These are phyloP conservation scores for Mormyrus iriodes DNA, from an alignment of 2,113 vertebrate species.

Conservation along the genomic window DNA sequence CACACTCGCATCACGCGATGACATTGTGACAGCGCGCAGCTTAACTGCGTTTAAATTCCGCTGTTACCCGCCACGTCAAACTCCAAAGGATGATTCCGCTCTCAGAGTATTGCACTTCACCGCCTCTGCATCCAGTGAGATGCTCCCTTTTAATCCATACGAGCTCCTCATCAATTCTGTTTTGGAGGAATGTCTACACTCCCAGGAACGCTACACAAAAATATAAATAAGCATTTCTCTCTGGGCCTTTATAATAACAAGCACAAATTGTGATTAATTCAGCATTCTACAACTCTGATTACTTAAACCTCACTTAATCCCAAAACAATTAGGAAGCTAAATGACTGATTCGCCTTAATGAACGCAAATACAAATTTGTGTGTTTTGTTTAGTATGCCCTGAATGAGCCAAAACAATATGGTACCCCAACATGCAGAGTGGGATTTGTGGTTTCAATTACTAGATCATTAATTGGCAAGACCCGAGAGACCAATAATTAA, in stretches of 20 bases:
- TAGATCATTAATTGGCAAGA: not conserved
- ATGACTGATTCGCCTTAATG: not conserved
- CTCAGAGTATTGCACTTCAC: not conserved
- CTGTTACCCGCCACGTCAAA: not conserved
- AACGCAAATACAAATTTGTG: not conserved
- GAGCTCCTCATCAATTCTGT: not conserved
- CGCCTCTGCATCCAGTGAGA: not conserved
- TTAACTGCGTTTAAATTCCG: not conserved
- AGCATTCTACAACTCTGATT: conserved; percentile 1
- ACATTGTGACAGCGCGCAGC: not conserved
- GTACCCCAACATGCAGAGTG: not conserved
- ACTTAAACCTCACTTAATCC: not conserved
- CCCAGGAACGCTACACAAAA: not conserved
- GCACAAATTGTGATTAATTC: not conserved
- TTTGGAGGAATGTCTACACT: not conserved
- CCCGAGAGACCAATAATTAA: not conserved
- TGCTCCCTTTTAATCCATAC: not conserved
- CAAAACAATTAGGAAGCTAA: conserved; percentile 1
- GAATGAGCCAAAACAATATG: not conserved
- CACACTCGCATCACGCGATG: not conserved
- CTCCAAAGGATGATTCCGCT: not conserved
- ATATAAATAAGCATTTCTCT: not conserved
- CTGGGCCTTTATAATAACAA: not conserved
- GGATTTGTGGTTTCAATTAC: not conserved
- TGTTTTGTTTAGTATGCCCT: not conserved